Conservation (phyloP, 2,113 vertebrate species). For the Leucoraja erinaceus region DNA sequence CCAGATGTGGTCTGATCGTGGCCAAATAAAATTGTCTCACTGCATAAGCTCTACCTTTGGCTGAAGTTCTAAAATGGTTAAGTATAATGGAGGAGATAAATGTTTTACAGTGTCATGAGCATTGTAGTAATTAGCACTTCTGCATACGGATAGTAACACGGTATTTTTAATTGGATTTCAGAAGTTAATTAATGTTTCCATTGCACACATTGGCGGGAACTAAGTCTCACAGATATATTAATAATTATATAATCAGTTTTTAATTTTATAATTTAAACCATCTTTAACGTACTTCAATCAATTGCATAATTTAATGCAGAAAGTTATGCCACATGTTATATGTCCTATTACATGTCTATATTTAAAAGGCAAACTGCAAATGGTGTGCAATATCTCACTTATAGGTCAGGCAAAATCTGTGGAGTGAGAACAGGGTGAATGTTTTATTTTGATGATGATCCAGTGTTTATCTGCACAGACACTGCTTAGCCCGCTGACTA, state of each 20-base stretch:
- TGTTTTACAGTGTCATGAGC: background rate
- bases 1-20: background rate
- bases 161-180: background rate
- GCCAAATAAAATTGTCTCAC: background rate
- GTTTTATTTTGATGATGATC: too few species aligned
- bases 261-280: background rate
- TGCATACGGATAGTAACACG: background rate
- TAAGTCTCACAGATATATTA: background rate
- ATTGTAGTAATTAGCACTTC: background rate
- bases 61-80: background rate
- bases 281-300: background rate
- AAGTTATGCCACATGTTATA: background rate
- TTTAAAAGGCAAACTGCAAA: background rate
- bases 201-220: background rate
- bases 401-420: too few species aligned
- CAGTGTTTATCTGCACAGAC: too few species aligned
- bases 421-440: too few species aligned
- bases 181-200: background rate
- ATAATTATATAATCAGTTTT: background rate
- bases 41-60: background rate
- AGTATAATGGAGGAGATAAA: background rate
- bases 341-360: background rate
- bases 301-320: background rate
- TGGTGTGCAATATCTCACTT: background rate
- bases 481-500: too few species aligned